Evolutionary conservation across 1,140 invertebrate genomes (phyloP).

Genomic region (Calephelis nemesis): DNA sequence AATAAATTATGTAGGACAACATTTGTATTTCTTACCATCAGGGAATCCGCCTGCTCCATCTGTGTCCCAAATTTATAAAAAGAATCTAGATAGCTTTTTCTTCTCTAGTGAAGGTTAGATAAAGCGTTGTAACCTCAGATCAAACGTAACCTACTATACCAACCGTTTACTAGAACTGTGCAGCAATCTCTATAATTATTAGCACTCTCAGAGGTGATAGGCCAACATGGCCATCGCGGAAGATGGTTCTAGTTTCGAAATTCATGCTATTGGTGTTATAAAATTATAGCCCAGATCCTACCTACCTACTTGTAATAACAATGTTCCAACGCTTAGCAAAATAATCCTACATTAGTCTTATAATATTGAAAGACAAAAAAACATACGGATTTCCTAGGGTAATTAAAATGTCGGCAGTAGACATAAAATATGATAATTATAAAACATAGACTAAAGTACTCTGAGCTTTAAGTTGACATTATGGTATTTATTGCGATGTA

Average conservation of each 20-base stretch:
- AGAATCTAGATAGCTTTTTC: neutral
- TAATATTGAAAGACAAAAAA: neutral
- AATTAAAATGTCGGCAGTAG: neutral
- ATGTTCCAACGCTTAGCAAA: too few relatives aligned
- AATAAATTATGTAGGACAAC: too few relatives aligned
- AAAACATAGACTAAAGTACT: too few relatives aligned
- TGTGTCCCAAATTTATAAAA: too few relatives aligned
- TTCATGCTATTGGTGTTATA: constrained; percentile 24
- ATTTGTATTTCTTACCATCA: too few relatives aligned
- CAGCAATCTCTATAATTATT: neutral
- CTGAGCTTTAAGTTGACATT: too few relatives aligned
- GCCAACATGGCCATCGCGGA: constrained; percentile 33
- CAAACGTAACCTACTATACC: neutral
- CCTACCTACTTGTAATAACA: too few relatives aligned
- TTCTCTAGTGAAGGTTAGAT: too few relatives aligned
- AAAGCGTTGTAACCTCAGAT: neutral
- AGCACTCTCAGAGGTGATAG: constrained; percentile 35
- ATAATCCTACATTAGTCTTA: neutral
- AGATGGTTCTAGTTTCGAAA: constrained; percentile 22
- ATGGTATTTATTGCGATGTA: too few relatives aligned
- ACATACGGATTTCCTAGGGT: neutral
- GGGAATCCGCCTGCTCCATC: too few relatives aligned
- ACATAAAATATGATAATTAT: too few relatives aligned
- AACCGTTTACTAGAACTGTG: constrained; percentile 7
- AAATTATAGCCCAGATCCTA: constrained; percentile 1